phyloP scores from a whole-genome alignment of 2,888 invertebrate species.

The Miltochrista miniata region DNA sequence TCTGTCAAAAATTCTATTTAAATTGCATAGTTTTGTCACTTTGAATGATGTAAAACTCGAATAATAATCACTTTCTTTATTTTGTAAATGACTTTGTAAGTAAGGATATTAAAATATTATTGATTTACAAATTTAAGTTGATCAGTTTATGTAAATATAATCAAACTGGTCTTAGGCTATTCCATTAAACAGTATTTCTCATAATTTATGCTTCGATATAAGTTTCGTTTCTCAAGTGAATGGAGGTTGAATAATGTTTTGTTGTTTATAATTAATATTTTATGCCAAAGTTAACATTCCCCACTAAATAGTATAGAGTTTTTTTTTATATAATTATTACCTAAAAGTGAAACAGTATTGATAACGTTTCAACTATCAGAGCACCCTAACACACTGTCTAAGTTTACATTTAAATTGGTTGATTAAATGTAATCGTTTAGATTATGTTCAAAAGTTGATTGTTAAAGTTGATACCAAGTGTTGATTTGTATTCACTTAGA shows the following conservation, averaged over 20 bases:
- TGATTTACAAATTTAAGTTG: constrained; percentile 54
- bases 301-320: constrained; percentile 81
- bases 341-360: constrained; percentile 48
- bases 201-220: constrained; percentile 80
- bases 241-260: constrained; percentile 77
- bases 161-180: constrained; percentile 69
- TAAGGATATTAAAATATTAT: constrained; percentile 37
- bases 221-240: constrained; percentile 74
- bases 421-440: constrained; percentile 72
- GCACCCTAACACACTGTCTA: constrained; percentile 62
- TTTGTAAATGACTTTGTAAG: constrained; percentile 11
- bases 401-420: constrained; percentile 68
- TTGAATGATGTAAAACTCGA: no score
- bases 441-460: constrained; percentile 73
- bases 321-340: constrained; percentile 52
- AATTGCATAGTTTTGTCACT: no score
- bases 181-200: constrained; percentile 78
- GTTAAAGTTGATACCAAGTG: constrained; percentile 62
- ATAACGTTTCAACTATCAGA: constrained; percentile 56
- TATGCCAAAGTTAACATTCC: constrained; percentile 91
- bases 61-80: not conserved
- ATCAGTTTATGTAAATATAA: constrained; percentile 78
- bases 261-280: constrained; percentile 83
- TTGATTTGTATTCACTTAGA: constrained; percentile 79
- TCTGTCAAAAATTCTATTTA: no score